A percentile compares a stretch with the other conserved stretches of the same genome.
phyloP scores from a whole-genome alignment of 2,113 vertebrate genomes.

The Ageneiosus marmoratus region DNA sequence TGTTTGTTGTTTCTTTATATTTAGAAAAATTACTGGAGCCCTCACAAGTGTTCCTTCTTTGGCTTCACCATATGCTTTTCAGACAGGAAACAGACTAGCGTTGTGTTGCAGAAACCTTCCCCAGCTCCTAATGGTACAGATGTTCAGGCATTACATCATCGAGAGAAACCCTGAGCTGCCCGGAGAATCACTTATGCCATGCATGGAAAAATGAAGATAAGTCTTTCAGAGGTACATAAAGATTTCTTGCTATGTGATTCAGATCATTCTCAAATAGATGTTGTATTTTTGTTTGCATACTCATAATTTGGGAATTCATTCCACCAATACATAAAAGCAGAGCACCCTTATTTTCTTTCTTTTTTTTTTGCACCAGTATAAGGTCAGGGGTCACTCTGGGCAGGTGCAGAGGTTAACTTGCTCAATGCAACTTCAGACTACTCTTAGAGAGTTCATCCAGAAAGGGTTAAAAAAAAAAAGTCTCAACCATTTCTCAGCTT shows the following conservation, averaged over 20 bases:
- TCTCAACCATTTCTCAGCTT: constrained; percentile 23
- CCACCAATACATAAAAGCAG: constrained; percentile 1
- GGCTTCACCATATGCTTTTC: constrained; percentile 30
- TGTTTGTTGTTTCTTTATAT: background rate
- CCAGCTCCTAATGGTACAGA: constrained; percentile 32
- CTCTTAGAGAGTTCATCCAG: constrained; percentile 17
- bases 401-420: constrained; percentile 49
- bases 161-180: background rate
- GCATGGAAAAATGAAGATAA: background rate
- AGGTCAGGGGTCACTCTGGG: constrained; percentile 40
- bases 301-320: background rate
- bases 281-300: background rate
- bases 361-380: constrained; percentile 14
- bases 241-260: background rate
- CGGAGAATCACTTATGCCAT: constrained; percentile 9
- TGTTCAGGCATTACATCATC: constrained; percentile 40
- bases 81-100: constrained; percentile 31
- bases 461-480: constrained; percentile 30
- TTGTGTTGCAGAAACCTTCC: constrained; percentile 6
- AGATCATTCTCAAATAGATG: background rate
- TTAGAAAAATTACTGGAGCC: background rate
- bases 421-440: constrained; percentile 31
- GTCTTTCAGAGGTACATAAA: background rate
- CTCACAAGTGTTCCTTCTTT: constrained; percentile 19
- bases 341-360: constrained; percentile 11